Evolutionary conservation across 2,888 invertebrate genomes (phyloP).

Genomic region (Acronicta leporina): DNA sequence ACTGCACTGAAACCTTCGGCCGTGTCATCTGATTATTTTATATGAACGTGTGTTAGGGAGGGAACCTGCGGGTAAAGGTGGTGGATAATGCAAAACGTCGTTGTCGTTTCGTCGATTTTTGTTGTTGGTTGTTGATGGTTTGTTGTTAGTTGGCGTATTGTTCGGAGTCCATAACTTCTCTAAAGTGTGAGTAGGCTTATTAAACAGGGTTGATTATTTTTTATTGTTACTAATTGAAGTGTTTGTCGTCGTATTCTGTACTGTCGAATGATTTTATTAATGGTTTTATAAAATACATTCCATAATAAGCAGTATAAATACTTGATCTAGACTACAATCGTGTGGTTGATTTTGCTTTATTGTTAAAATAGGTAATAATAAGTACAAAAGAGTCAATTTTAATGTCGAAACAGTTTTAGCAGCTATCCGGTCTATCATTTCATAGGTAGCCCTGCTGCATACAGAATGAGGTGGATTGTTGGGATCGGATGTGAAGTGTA

Average conservation of each 20-base stretch:
- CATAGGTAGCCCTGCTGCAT: neutral
- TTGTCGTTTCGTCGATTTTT: neutral
- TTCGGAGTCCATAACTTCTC: neutral
- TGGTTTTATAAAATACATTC: too few species aligned
- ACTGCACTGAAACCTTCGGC: constrained; percentile 28
- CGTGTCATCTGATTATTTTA: constrained; percentile 42
- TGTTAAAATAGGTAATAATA: too few species aligned
- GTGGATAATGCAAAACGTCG: neutral
- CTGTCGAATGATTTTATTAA: too few species aligned
- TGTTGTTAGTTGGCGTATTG: neutral
- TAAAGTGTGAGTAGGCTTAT: too few species aligned
- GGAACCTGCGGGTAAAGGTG: neutral
- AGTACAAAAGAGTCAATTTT: too few species aligned
- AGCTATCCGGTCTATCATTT: neutral
- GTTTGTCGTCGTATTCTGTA: too few species aligned
- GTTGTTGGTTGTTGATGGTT: neutral
- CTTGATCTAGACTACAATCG: too few species aligned
- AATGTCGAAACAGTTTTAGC: too few species aligned
- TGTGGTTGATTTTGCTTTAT: too few species aligned
- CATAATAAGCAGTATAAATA: too few species aligned
- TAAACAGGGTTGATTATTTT: too few species aligned
- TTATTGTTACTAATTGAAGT: too few species aligned
- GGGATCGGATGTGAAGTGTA: neutral
- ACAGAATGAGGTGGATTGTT: neutral
- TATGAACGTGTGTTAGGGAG: constrained; percentile 24